Base-by-base conservation (phyloP, 1,140 invertebrate genomes). In the Drosophila ambigua region DNA sequence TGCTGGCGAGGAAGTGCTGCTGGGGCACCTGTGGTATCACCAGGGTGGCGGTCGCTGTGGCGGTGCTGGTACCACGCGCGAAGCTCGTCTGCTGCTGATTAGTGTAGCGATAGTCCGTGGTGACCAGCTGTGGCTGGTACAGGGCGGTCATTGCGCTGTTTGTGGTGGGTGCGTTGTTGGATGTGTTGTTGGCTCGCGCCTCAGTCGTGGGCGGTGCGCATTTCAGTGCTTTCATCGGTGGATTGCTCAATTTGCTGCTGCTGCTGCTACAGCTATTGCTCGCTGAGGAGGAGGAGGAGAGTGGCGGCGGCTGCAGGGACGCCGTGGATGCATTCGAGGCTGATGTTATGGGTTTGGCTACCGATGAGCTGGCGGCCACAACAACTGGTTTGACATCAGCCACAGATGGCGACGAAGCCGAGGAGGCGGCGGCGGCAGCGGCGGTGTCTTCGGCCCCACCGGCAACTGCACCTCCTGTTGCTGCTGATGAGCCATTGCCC, bases 191-290 rank as follows among this genome's bases (percentile, higher is more conserved):
- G 78, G 82, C 78, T 87, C 75, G 60, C 66, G 78, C 83, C 78
- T 87, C 81, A 85, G 82, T 87, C 82, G 71, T 63, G 59, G 75
- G 71, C 84, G 81, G 69, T 72, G 65, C 62, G 60, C 74, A 68
- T 78, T 85, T 85, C 48, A 81, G 60, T 85, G 78, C 78, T 76
- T 85, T 85, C 48, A 62, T 85, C 81, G 81, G 81, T 85, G 81
- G 81, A 85, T 85, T 85, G 75, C 69, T 85, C 74, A 67, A 66
- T 75, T 85, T 87, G 60, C 63, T 84, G 60, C 41, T 65, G 49
- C 51, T 65, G 46, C 26, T 67, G 45, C 43, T 79, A 20, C 20
- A 20, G 20, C 20, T 20, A 20, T 20, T 20, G 35, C 9, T 39
- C 9, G 35, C 35, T 13, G 57, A n/a, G n/a, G 51, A 31, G 51